Evolutionary conservation across 2,797 vertebrate genomes (phyloP), one percentile per base, ranked within the genome.

Genomic region (Carduelis carduelis): DNA sequence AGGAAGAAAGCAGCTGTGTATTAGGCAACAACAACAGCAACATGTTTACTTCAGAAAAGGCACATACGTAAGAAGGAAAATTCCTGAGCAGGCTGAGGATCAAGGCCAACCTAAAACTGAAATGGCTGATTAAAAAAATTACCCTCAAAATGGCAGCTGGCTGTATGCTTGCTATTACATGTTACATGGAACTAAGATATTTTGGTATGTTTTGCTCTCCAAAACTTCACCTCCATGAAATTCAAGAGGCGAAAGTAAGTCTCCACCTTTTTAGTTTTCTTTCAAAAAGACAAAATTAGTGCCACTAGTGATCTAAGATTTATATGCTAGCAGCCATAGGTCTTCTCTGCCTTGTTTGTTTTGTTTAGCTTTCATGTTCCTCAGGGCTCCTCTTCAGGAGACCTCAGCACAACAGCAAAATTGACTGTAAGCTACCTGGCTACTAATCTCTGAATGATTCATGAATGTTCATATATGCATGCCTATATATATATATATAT

Each of bases 71-170:
- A 92, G 60, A 86, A 74, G 64, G 66, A 92, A 92, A 95, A 90
- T 85, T 92, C 90, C 74, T 46, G n/a, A 79, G 84, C 68, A 94
- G 87, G 49, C 82, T 85, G 50, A 87, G 81, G 84, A 91, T 64
- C 84, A 97, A 96, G 96, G 78, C 60, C 78, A 91, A 87, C 91
- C 89, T 89, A 86, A 92, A 95, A 92, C 70, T 49, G 55, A 97
- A 97, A 97, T 97, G 97, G 96, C 95, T 74, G 85, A 96, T 94
- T 96, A 78, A 95, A 97, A 95, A 97, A 91, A 86, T 90, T 95
- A 88, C 83, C 85, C 87, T 97, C 90, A 97, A 97, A 98, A 97
- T 95, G 97, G 95, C 96, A 97, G 89, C 87, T 95, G 76, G 61
- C 82, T 89, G 88, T 74, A 87, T 95, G 70, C 88, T 43, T 93